Evolutionary conservation across 2,113 vertebrate genomes (phyloP), one percentile per base, ranked within the genome.

Genomic region (Oryzias curvinotus): DNA sequence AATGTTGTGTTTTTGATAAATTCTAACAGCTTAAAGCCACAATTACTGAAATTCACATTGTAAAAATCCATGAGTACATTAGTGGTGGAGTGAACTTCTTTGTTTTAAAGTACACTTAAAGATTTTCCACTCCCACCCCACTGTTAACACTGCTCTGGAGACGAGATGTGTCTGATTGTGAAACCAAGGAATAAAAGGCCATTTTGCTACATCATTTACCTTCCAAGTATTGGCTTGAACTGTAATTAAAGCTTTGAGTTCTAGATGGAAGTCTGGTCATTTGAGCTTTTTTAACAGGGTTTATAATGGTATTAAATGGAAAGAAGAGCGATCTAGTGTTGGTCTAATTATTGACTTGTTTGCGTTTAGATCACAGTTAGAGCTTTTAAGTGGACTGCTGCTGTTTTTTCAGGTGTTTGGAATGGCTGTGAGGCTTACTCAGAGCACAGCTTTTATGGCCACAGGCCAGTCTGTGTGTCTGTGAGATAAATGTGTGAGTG

Each of bases 401-500:
- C n/a, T 43, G 43, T 21, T 42, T 25, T 43, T 63, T 56, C 49
- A 61, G 28, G 44, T 64, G 57, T 65, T 65, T 65, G 36, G 28
- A 43, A 18, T 17, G 8, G 23, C 2, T 48, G 55, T 12, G n/a
- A 28, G 43, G 25, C 45, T 67, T 65, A 36, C 57, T 57, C 62
- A 66, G 12, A 44, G 68, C 65, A 42, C 51, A 21, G 53, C 14
- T 55, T 72, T 65, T 52, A 59, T 61, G 62, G 70, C 25, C 5
- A 21, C 41, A 57, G 57, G 43, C 71, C 62, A 69, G 77, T 73
- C 66, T 63, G 48, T 76, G 53, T 61, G 65, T 50, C 56, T 41
- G 23, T 26, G 57, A 72, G 78, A 73, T 71, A 57, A 70, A 70
- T 70, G 67, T 77, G 62, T 50, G 65, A 30, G 65, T 67, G 68